Evolutionary conservation across 2,888 invertebrate species (phyloP).

Genomic region (Cenopis cana): DNA sequence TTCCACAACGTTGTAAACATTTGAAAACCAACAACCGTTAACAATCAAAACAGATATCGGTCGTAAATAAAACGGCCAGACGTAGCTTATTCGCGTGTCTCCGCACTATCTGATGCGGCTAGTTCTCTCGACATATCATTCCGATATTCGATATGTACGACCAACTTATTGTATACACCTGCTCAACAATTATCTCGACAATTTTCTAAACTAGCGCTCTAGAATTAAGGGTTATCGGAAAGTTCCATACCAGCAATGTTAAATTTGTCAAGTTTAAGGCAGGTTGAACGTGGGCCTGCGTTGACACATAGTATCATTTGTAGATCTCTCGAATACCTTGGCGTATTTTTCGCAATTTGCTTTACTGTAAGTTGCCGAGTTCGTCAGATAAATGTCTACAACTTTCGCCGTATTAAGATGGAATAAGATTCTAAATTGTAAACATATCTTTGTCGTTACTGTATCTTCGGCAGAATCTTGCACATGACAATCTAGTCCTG

Average conservation of each 20-base stretch:
- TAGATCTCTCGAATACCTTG: conserved; percentile 55
- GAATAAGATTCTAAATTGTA: background rate
- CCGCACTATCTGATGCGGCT: conserved; percentile 55
- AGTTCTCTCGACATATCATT: conserved; percentile 52
- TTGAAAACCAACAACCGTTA: conserved; percentile 38
- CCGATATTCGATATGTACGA: conserved; percentile 53
- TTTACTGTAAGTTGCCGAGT: conserved; percentile 49
- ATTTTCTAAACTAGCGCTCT: background rate
- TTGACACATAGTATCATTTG: conserved; percentile 52
- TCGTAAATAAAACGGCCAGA: conserved; percentile 41
- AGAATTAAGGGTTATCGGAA: background rate
- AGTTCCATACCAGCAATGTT: conserved; percentile 46
- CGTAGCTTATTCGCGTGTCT: conserved; percentile 49
- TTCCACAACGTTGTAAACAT: conserved; percentile 37
- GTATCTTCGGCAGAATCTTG: conserved; percentile 26
- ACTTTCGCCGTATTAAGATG: background rate
- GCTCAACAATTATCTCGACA: background rate
- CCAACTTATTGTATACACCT: conserved; percentile 9
- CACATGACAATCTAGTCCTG: conserved; percentile 35
- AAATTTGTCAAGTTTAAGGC: conserved; percentile 40
- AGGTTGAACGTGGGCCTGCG: conserved; percentile 42
- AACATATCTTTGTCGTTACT: background rate
- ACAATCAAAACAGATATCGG: conserved; percentile 37
- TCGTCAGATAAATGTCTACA: background rate
- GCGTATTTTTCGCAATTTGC: conserved; percentile 67